Evolutionary conservation across 2,113 vertebrate species (phyloP).

Genomic region (Macroglossus sobrinus): DNA sequence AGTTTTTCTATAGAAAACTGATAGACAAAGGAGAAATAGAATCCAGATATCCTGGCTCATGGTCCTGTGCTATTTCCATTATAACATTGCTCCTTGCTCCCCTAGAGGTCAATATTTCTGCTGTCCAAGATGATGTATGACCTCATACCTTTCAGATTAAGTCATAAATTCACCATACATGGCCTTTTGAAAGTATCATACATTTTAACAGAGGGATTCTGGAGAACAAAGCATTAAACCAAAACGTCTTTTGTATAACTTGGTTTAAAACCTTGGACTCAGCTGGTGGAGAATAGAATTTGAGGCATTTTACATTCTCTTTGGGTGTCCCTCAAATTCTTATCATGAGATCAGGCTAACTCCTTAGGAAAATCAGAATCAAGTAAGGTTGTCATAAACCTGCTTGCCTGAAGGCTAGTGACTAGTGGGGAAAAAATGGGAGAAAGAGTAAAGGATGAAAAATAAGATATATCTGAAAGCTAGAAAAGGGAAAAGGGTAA

Average conservation of each 20-base stretch:
- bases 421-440: neutral
- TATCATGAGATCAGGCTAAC: neutral
- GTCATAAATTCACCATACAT: slow-evolving; percentile 6
- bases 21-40: neutral
- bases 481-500: neutral
- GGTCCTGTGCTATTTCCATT: neutral
- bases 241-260: neutral
- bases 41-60: neutral
- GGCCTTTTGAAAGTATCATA: slow-evolving; percentile 34
- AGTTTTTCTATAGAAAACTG: neutral
- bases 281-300: neutral
- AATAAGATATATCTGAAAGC: neutral
- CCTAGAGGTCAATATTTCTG: neutral
- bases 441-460: neutral
- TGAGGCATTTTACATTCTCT: neutral
- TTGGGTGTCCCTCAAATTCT: neutral
- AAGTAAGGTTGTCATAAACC: neutral
- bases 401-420: neutral
- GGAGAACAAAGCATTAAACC: neutral
- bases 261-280: neutral
- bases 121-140: neutral
- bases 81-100: neutral
- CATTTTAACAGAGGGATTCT: slow-evolving; percentile 32
- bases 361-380: neutral
- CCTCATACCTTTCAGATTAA: slow-evolving; percentile 30